phyloP scores from a whole-genome alignment of 2,113 vertebrate genomes.

The Tachysurus fulvidraco region DNA sequence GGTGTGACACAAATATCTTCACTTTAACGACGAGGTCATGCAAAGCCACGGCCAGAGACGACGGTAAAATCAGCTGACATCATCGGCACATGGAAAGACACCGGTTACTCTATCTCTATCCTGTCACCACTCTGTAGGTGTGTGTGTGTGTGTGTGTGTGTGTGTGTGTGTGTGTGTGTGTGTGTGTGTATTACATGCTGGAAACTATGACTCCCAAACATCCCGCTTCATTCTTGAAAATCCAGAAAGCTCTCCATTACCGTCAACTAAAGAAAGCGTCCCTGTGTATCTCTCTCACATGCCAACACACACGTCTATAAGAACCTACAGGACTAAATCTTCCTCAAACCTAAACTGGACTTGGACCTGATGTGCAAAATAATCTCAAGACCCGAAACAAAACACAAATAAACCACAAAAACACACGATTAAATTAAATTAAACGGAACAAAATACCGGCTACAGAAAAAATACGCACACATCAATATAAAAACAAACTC shows the following conservation, averaged over 20 bases:
- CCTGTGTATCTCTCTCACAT: neutral
- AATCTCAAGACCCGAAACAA: neutral
- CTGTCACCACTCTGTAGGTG: slow-evolving; percentile 18
- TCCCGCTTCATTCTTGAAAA: neutral
- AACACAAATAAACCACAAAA: neutral
- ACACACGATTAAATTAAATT: neutral
- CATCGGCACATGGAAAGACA: slow-evolving; percentile 42
- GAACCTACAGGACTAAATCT: neutral
- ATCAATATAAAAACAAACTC: neutral
- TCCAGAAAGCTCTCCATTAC: slow-evolving; percentile 18
- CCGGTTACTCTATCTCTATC: slow-evolving; percentile 47
- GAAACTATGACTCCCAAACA: slow-evolving; percentile 28
- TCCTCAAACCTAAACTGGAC: neutral
- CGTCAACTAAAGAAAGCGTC: neutral
- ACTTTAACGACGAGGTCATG: slow-evolving; percentile 30
- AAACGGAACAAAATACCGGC: neutral
- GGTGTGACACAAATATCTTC: neutral
- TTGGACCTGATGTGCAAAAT: neutral
- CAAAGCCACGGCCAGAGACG: slow-evolving; percentile 18
- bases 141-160: slow-evolving; percentile 16
- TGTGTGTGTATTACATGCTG: slow-evolving; percentile 10
- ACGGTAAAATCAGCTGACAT: slow-evolving; percentile 62
- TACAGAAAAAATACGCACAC: neutral
- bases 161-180: slow-evolving; percentile 15
- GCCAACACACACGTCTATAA: neutral